Percentiles rank a stretch among this genome's conserved stretches.
phyloP scores from a whole-genome alignment of 2,888 invertebrate genomes.

The Salticus scenicus region DNA sequence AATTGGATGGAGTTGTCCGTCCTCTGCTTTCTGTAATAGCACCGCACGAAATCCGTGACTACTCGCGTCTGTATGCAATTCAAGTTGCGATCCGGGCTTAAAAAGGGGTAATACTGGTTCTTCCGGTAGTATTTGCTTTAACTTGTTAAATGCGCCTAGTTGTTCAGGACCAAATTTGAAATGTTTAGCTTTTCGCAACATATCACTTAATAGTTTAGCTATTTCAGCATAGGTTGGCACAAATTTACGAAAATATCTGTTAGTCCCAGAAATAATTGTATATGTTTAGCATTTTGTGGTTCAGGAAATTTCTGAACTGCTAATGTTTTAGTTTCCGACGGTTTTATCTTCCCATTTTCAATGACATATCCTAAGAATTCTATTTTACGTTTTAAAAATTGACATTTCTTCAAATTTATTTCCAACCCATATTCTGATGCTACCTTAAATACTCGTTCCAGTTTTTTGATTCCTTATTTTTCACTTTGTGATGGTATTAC shows the following conservation, averaged over 20 bases:
- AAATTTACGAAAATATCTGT: constrained; percentile 32
- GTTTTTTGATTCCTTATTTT: neutral
- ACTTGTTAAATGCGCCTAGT: neutral
- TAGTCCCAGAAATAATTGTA: constrained; percentile 15
- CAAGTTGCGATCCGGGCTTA: neutral
- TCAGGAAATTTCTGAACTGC: no score
- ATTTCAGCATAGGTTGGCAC: constrained; percentile 22
- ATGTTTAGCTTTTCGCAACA: neutral
- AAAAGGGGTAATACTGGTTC: constrained; percentile 19
- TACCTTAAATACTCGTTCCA: neutral
- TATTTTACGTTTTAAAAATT: no score
- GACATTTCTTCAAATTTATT: no score
- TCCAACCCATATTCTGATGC: no score
- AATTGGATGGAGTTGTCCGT: no score
- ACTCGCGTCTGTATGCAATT: constrained; percentile 18
- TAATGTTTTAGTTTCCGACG: neutral
- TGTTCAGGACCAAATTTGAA: constrained; percentile 1
- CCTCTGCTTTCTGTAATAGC: neutral
- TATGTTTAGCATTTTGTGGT: neutral
- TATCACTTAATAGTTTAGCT: constrained; percentile 35
- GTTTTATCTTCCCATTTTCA: no score
- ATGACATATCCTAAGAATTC: constrained; percentile 30
- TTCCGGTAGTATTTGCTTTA: constrained; percentile 2
- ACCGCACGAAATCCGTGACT: neutral
- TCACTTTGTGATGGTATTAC: neutral